Percentiles rank a stretch among this genome's conserved stretches.
phyloP scores from a whole-genome alignment of 2,113 vertebrate species.

The Cettia cetti region DNA sequence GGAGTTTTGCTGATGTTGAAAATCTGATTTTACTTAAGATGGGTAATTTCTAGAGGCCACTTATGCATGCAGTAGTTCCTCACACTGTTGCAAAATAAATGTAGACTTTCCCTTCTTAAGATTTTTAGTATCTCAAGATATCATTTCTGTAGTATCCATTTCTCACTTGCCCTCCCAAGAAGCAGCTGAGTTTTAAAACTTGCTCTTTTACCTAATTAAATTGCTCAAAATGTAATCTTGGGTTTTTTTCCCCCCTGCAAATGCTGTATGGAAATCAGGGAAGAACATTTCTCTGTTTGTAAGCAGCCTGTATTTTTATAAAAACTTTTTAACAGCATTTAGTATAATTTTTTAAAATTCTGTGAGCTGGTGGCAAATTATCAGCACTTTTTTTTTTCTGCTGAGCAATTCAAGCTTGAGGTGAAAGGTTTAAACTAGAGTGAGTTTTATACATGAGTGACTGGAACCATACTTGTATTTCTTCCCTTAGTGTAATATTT shows the following conservation, averaged over 20 bases:
- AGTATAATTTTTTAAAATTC: neutral
- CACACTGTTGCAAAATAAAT: neutral
- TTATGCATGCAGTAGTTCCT: neutral
- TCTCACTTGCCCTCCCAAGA: neutral
- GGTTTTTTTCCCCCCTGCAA: neutral
- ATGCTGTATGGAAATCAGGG: neutral
- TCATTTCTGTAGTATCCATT: neutral
- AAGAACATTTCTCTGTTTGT: neutral
- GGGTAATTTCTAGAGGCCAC: neutral
- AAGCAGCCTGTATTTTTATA: neutral
- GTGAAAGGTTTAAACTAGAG: neutral
- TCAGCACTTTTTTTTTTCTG: neutral
- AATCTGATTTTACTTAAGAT: neutral
- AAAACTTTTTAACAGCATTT: neutral
- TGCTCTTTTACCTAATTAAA: neutral
- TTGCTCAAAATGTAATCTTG: neutral
- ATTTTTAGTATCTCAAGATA: neutral
- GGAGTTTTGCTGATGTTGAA: neutral
- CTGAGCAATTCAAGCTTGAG: neutral
- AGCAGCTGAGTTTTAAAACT: neutral
- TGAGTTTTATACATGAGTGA: neutral
- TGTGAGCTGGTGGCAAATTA: neutral
- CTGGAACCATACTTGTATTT: neutral
- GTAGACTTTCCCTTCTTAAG: neutral
- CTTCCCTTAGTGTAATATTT: neutral